These are phyloP conservation scores for Struthidea cinerea DNA, from an alignment of 2,113 vertebrate species.

Conservation along the genomic window DNA sequence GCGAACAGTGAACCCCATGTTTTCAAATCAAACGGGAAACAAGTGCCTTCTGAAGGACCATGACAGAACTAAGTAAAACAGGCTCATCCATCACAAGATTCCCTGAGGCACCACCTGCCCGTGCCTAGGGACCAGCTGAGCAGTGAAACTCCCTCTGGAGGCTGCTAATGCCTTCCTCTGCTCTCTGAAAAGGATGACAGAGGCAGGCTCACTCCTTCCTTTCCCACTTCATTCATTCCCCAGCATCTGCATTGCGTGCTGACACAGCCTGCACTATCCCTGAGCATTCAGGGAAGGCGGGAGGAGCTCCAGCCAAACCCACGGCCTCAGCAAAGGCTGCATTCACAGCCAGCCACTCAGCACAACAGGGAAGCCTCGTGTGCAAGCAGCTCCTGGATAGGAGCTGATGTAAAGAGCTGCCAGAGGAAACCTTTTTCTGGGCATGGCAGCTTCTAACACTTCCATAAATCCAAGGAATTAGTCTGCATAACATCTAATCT, in stretches of 20 bases:
- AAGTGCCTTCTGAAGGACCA: background rate
- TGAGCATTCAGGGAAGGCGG: background rate
- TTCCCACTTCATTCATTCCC: conserved; percentile 11
- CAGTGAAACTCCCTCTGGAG: conserved; percentile 55
- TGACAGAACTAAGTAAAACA: background rate
- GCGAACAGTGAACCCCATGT: background rate
- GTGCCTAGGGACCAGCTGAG: background rate
- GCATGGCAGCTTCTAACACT: background rate
- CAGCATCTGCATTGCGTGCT: conserved; percentile 30
- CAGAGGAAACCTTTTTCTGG: background rate
- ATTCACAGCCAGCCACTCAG: background rate
- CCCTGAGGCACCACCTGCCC: background rate
- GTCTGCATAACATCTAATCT: background rate
- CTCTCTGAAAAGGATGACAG: background rate
- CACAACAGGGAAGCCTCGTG: background rate
- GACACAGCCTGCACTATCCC: background rate
- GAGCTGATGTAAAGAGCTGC: background rate
- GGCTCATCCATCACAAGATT: background rate
- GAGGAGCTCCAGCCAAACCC: conserved; percentile 17
- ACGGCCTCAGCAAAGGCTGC: background rate
- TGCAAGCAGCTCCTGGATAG: background rate
- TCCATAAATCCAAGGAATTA: background rate
- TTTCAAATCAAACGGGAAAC: background rate
- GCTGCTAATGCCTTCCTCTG: conserved; percentile 10
- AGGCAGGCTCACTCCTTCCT: background rate